A percentile compares a stretch with the other conserved stretches of the same genome.
Evolutionary conservation across 2,888 invertebrate species (phyloP).

Genomic region (Andrena praecox): DNA sequence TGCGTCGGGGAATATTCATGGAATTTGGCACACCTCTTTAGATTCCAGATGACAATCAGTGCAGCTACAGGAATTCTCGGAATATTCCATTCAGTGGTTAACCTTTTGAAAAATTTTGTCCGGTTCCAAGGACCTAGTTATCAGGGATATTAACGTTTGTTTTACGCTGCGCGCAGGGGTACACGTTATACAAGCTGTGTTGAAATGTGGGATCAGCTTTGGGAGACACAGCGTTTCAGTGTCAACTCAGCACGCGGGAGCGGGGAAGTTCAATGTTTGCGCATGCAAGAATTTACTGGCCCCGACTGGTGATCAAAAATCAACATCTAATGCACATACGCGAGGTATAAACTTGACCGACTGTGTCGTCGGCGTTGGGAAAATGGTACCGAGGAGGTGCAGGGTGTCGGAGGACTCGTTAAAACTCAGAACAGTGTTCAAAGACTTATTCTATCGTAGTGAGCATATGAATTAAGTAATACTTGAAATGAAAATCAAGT

Average conservation of each 20-base stretch:
- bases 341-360: no score
- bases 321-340: constrained; percentile 12
- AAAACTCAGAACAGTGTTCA: no score
- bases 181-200: background rate
- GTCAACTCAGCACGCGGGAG: background rate
- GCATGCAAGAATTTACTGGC: constrained; percentile 30
- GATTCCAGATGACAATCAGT: background rate
- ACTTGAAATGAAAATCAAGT: background rate
- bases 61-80: background rate
- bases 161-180: background rate
- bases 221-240: background rate
- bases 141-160: constrained; percentile 8
- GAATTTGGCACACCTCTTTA: background rate
- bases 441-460: no score
- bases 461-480: no score
- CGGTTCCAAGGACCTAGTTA: background rate
- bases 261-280: constrained; percentile 28
- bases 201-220: background rate
- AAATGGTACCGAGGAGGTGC: no score
- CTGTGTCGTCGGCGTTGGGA: no score
- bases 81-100: no score
- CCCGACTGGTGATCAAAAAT: background rate
- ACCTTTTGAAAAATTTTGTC: background rate
- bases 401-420: no score
- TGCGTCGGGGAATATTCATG: background rate